Evolutionary conservation across 2,113 vertebrate species (phyloP).

Genomic region (Sturnus vulgaris): DNA sequence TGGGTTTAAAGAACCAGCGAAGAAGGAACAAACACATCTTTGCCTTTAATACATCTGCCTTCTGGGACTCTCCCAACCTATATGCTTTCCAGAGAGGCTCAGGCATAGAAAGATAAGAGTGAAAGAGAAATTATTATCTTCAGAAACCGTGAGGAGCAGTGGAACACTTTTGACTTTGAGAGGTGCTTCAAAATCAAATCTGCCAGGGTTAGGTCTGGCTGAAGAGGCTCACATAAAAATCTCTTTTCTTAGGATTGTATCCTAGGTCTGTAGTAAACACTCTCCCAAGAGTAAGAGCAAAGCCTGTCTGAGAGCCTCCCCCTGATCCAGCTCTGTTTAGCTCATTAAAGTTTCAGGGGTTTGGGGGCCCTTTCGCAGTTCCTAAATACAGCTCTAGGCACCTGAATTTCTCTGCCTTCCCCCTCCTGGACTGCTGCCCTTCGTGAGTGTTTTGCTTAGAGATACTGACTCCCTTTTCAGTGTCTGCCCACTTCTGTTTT

Average conservation of each 20-base stretch:
- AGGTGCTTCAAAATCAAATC: not conserved
- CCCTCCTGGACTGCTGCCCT: not conserved
- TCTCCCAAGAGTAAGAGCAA: not conserved
- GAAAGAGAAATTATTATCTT: not conserved
- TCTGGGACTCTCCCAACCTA: not conserved
- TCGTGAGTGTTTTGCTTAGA: not conserved
- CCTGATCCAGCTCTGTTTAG: not conserved
- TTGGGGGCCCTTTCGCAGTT: not conserved
- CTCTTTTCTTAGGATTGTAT: not conserved
- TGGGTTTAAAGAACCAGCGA: not conserved
- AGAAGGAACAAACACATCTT: conserved; percentile 1
- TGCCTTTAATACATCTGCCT: not conserved
- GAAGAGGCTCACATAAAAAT: not conserved
- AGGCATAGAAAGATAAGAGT: not conserved
- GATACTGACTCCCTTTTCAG: not conserved
- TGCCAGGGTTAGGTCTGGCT: not conserved
- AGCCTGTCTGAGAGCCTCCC: not conserved
- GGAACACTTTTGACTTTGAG: not conserved
- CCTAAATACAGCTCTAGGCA: not conserved
- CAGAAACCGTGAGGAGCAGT: not conserved
- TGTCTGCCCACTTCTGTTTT: not conserved
- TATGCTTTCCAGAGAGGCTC: not conserved
- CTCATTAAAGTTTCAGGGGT: not conserved
- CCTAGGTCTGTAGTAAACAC: not conserved
- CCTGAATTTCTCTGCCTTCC: not conserved